Evolutionary conservation across 1,140 invertebrate species (phyloP).

Genomic region (Drosophila kepulauana): DNA sequence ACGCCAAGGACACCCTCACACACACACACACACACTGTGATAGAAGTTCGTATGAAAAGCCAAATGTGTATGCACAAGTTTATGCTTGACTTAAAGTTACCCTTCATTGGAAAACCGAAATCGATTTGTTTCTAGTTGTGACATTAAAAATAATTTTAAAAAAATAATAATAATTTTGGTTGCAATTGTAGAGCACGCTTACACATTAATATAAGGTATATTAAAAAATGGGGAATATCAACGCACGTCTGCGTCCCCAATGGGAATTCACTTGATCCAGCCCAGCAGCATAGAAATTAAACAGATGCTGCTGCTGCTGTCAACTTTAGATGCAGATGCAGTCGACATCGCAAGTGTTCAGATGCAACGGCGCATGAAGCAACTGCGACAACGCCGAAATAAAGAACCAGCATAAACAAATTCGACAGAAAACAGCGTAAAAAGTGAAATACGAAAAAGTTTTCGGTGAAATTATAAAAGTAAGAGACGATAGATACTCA

Average conservation of each 20-base stretch:
- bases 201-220: background rate
- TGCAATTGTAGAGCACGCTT: too few species aligned
- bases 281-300: constrained; percentile 52
- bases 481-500: constrained; percentile 10
- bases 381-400: constrained; percentile 60
- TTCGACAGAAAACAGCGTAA: constrained; percentile 58
- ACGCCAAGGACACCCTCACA: constrained; percentile 39
- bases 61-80: background rate
- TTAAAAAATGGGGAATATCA: background rate
- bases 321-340: constrained; percentile 58
- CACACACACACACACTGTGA: constrained; percentile 1
- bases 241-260: background rate
- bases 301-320: constrained; percentile 29
- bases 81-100: constrained; percentile 5
- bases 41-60: constrained; percentile 14
- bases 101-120: background rate
- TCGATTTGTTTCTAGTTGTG: too few species aligned
- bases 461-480: background rate
- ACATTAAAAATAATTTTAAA: too few species aligned
- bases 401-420: constrained; percentile 51
- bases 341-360: constrained; percentile 71
- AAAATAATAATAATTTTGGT: too few species aligned
- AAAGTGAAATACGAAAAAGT: constrained; percentile 22
- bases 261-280: constrained; percentile 5
- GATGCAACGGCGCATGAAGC: constrained; percentile 75